Evolutionary conservation across 2,113 vertebrate species (phyloP).

Genomic region (Peromyscus maniculatus): DNA sequence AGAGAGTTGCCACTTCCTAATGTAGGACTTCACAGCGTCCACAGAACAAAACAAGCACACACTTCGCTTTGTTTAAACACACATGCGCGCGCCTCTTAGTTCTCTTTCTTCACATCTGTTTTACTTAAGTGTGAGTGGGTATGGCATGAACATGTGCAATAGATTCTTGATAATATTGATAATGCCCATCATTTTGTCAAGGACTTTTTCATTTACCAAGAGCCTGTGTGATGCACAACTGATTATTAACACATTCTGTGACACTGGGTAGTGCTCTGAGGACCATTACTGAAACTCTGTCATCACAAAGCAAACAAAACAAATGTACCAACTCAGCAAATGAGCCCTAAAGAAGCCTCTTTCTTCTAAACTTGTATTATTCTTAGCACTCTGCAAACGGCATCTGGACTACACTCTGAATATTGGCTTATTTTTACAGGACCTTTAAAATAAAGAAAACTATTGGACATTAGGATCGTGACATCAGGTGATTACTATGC

Average conservation of each 20-base stretch:
- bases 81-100: background rate
- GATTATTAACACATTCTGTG: background rate
- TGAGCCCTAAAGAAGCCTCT: background rate
- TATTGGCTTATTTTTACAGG: slow-evolving; percentile 2
- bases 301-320: background rate
- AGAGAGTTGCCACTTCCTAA: background rate
- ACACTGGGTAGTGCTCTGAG: background rate
- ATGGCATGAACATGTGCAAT: background rate
- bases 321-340: slow-evolving; percentile 16
- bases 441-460: slow-evolving; percentile 42
- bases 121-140: background rate
- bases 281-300: background rate
- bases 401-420: background rate
- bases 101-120: background rate
- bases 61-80: background rate
- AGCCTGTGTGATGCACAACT: background rate
- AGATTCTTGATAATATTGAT: background rate
- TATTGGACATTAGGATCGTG: background rate
- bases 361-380: slow-evolving; percentile 26
- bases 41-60: background rate
- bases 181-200: background rate
- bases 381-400: background rate
- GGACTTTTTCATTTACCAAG: background rate
- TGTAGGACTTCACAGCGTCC: background rate
- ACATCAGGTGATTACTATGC: background rate